Conservation (phyloP, 2,797 vertebrate genomes). For the Sebastes nivosus region DNA sequence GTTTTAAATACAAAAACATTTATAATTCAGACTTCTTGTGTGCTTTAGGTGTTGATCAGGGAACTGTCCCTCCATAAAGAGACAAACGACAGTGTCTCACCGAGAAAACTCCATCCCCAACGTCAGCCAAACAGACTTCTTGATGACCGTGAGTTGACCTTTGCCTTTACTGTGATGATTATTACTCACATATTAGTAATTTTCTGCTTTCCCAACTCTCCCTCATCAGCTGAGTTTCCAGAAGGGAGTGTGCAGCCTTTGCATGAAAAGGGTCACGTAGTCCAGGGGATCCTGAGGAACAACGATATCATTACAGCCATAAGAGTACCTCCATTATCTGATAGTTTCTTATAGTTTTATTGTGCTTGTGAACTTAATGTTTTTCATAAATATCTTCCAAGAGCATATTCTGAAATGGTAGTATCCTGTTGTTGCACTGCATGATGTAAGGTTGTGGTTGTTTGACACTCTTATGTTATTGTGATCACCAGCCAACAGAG, state of each 20-base stretch:
- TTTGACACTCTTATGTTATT: neutral
- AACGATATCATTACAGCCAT: constrained; percentile 82
- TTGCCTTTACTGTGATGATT: neutral
- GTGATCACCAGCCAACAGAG: neutral
- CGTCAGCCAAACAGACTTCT: constrained; percentile 78
- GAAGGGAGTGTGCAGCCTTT: constrained; percentile 77
- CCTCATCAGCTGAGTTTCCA: constrained; percentile 79
- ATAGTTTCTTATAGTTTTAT: neutral
- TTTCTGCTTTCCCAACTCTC: neutral
- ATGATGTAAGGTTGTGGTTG: neutral
- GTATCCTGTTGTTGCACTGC: neutral
- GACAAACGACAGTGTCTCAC: constrained; percentile 83
- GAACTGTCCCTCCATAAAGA: constrained; percentile 82
- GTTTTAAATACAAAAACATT: neutral
- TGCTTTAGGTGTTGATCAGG: constrained; percentile 84
- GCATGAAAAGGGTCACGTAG: constrained; percentile 72
- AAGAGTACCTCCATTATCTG: constrained; percentile 69
- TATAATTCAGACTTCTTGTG: neutral
- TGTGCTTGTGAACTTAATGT: neutral
- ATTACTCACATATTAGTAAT: neutral
- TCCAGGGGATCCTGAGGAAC: constrained; percentile 83
- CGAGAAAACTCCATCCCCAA: constrained; percentile 79
- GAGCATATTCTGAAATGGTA: neutral
- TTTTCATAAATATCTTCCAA: neutral
- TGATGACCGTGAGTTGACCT: constrained; percentile 77